These are phyloP conservation scores for Furcula furcula DNA, from an alignment of 2,888 invertebrate genomes.

Conservation along the genomic window DNA sequence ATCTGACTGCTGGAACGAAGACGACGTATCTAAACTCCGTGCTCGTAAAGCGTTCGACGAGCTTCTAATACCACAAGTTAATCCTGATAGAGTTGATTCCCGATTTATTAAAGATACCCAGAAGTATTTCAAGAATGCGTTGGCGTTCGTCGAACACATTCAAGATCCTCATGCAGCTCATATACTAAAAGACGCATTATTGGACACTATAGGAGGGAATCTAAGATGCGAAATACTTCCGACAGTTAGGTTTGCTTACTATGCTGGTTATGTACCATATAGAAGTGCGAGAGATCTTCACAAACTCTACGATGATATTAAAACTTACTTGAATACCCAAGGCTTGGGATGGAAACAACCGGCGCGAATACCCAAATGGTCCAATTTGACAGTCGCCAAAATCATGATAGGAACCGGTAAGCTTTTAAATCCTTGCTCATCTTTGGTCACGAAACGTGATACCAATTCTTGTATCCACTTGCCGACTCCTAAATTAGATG, in stretches of 20 bases:
- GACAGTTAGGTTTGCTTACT: slow-evolving; percentile 61
- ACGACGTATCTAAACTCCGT: slow-evolving; percentile 56
- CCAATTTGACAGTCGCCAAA: slow-evolving; percentile 65
- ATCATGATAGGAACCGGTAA: slow-evolving; percentile 52
- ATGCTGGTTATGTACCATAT: slow-evolving; percentile 68
- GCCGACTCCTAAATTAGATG: slow-evolving; percentile 58
- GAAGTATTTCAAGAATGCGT: slow-evolving; percentile 48
- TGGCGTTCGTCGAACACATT: slow-evolving; percentile 35
- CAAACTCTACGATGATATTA: slow-evolving; percentile 52
- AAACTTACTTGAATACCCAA: slow-evolving; percentile 56
- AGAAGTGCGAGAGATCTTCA: slow-evolving; percentile 51
- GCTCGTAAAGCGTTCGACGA: slow-evolving; percentile 60
- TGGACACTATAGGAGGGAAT: slow-evolving; percentile 66
- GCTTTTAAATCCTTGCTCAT: slow-evolving; percentile 52
- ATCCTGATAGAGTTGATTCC: slow-evolving; percentile 51
- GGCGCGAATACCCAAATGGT: slow-evolving; percentile 42
- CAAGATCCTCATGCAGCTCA: slow-evolving; percentile 31
- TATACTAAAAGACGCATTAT: slow-evolving; percentile 54
- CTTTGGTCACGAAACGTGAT: slow-evolving; percentile 56
- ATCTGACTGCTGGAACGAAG: slow-evolving; percentile 57
- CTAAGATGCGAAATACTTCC: slow-evolving; percentile 62
- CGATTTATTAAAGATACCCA: slow-evolving; percentile 51
- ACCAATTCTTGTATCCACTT: slow-evolving; percentile 60
- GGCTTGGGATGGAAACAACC: slow-evolving; percentile 64
- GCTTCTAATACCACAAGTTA: slow-evolving; percentile 42